Percentiles rank a stretch among this genome's conserved stretches.
Evolutionary conservation across 1,140 invertebrate species (phyloP).

Genomic region (Homalodisca vitripennis): DNA sequence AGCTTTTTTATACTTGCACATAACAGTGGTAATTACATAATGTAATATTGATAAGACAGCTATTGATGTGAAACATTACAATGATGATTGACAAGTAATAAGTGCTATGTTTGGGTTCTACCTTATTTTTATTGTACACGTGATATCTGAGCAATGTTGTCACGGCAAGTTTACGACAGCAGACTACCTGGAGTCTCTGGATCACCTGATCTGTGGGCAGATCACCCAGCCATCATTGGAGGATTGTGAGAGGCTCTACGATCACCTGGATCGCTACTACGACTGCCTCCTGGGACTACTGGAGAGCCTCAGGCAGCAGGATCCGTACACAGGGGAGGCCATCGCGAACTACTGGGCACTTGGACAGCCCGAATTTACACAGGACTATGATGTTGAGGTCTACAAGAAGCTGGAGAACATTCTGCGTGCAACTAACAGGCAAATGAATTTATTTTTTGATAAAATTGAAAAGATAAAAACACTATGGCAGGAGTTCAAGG

Average conservation of each 20-base stretch:
- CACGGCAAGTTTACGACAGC: conserved; percentile 1
- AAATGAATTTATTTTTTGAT: conserved; percentile 3
- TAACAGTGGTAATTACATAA: too few species aligned
- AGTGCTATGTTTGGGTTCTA: too few species aligned
- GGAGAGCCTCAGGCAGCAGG: background rate
- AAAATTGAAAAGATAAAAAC: conserved; percentile 5
- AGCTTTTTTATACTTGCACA: too few species aligned
- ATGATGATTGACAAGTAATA: too few species aligned
- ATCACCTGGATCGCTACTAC: background rate
- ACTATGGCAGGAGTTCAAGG: conserved; percentile 4
- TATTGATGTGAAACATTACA: too few species aligned
- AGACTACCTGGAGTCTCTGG: background rate
- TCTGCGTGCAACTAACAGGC: background rate
- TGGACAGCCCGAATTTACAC: background rate
- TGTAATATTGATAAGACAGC: too few species aligned
- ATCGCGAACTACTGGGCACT: conserved; percentile 5
- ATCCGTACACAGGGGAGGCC: background rate
- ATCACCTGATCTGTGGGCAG: background rate
- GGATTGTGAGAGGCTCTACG: background rate
- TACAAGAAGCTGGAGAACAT: background rate
- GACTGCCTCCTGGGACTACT: background rate
- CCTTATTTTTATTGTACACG: too few species aligned
- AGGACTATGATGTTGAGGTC: conserved; percentile 10
- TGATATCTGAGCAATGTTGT: too few species aligned
- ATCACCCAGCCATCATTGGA: background rate